A percentile compares a stretch with the other conserved stretches of the same genome.
These are phyloP conservation scores for Eubasilissa splendida DNA, from an alignment of 2,888 invertebrate species.

Conservation along the genomic window DNA sequence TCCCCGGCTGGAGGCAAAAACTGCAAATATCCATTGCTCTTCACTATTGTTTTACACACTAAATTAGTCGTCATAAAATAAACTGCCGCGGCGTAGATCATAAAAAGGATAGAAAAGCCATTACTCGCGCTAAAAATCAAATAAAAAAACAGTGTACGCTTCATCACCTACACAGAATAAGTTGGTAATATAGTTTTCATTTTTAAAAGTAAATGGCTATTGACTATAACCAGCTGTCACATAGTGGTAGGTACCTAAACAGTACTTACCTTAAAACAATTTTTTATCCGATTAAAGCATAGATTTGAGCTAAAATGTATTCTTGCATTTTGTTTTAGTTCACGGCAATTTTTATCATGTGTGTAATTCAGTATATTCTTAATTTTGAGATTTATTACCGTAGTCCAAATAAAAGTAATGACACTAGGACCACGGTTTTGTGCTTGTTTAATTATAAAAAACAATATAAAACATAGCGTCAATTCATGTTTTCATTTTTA, in stretches of 20 bases:
- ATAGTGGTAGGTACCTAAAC: conserved; percentile 14
- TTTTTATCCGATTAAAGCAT: no score
- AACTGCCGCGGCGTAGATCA: conserved; percentile 50
- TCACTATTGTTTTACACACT: conserved; percentile 33
- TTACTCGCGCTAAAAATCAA: conserved; percentile 56
- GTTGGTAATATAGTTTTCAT: conserved; percentile 23
- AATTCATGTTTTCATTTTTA: no score
- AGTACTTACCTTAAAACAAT: background rate
- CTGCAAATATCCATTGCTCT: conserved; percentile 65
- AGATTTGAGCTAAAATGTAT: no score
- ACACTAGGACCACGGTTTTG: no score
- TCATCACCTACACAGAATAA: conserved; percentile 54
- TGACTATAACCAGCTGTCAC: conserved; percentile 28
- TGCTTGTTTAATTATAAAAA: no score
- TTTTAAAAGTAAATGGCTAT: conserved; percentile 42
- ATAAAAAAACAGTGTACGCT: conserved; percentile 56
- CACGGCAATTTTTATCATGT: no score
- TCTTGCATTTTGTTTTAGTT: no score
- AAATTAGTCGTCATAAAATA: conserved; percentile 43
- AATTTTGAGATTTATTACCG: no score
- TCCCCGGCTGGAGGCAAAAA: conserved; percentile 69
- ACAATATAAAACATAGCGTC: no score
- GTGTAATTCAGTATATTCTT: no score
- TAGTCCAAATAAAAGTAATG: no score
- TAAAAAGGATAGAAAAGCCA: conserved; percentile 53